Conservation (phyloP, 37 sponge, comb jelly and placozoan species). For the Mnemiopsis leidyi region DNA sequence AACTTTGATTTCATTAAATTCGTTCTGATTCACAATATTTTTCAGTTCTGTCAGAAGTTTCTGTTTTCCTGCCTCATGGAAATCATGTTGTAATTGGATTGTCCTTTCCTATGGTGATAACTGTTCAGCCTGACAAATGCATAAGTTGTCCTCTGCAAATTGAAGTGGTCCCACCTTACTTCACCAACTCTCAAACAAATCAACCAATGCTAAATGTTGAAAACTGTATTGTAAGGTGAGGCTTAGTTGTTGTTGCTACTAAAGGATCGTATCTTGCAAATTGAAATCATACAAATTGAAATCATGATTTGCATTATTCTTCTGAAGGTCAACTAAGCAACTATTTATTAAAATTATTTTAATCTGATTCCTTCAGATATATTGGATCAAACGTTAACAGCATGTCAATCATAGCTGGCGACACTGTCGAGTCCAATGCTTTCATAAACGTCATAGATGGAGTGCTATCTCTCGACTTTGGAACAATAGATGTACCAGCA, state of each 20-base stretch:
- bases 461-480: conserved; percentile 2
- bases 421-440: background rate
- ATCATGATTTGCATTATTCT: background rate
- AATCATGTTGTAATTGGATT: conserved; percentile 48
- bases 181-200: conserved; percentile 6
- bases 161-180: conserved; percentile 55
- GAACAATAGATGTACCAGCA: conserved; percentile 19
- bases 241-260: background rate
- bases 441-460: background rate
- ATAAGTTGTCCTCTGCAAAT: background rate
- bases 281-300: background rate
- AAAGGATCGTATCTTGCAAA: background rate
- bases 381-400: background rate
- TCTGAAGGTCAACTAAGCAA: background rate
- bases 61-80: conserved; percentile 10
- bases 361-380: background rate
- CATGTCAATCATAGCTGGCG: background rate
- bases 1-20: too few relatives aligned
- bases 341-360: too few relatives aligned
- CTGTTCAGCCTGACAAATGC: background rate
- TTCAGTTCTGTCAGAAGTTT: background rate
- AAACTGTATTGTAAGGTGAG: background rate
- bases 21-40: too few relatives aligned
- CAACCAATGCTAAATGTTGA: conserved; percentile 27
- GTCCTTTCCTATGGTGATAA: background rate